These are phyloP conservation scores for Aplysina aerophoba DNA, from an alignment of 37 sponge, comb jelly and placozoan genomes.

Conservation along the genomic window DNA sequence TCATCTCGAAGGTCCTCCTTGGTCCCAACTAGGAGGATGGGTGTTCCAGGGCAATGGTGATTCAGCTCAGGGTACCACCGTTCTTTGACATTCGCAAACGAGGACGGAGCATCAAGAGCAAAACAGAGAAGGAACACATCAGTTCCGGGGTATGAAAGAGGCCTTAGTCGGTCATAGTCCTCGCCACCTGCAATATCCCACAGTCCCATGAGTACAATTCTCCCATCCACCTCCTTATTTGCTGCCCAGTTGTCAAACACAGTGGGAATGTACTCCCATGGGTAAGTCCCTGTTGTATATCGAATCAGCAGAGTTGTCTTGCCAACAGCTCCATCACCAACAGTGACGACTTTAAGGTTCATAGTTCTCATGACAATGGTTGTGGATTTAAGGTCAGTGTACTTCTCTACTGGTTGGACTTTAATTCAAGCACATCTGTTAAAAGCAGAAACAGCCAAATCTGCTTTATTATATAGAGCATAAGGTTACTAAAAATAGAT, in stretches of 20 bases:
- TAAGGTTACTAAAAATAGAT: no score
- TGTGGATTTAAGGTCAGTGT: no score
- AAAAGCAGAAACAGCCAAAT: no score
- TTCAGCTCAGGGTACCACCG: conserved; percentile 77
- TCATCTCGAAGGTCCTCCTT: conserved; percentile 82
- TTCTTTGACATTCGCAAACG: conserved; percentile 57
- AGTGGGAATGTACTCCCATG: no score
- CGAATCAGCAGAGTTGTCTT: no score
- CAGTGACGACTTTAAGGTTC: no score
- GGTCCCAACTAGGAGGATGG: conserved; percentile 80
- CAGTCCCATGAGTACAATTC: conserved; percentile 68
- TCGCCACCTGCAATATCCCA: conserved; percentile 90
- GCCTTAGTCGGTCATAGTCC: conserved; percentile 86
- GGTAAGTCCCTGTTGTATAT: no score
- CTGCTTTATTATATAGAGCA: no score
- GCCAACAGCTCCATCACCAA: no score
- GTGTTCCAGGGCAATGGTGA: conserved; percentile 84
- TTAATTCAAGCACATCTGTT: no score
- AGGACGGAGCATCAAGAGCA: conserved; percentile 65
- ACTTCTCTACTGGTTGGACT: no score
- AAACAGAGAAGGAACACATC: conserved; percentile 76
- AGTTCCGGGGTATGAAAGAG: conserved; percentile 89
- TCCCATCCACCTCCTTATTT: conserved; percentile 65
- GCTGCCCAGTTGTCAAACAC: conserved; percentile 86
- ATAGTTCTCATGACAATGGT: no score